These are phyloP conservation scores for Salvelinus alpinus DNA, from an alignment of 2,113 vertebrate species.

Conservation along the genomic window DNA sequence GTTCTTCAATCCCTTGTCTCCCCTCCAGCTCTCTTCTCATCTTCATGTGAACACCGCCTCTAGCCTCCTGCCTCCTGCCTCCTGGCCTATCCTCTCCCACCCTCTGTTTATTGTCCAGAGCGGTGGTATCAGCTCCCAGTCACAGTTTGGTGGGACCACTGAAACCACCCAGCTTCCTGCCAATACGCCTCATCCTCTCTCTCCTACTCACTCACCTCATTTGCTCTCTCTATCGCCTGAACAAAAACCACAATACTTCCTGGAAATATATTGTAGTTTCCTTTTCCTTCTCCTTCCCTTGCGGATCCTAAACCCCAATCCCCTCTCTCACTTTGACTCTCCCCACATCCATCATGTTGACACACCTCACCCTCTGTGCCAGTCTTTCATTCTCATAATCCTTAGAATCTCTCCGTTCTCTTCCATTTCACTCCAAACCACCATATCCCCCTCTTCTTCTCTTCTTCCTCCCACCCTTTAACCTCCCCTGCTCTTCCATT, in stretches of 20 bases:
- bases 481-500: no score
- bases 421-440: not conserved
- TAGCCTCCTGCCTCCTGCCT: no score
- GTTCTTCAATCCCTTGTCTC: not conserved
- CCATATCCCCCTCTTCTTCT: not conserved
- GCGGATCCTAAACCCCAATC: not conserved
- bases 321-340: constrained; percentile 15
- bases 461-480: not conserved
- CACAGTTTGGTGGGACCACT: constrained; percentile 20
- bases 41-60: not conserved
- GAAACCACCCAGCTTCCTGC: constrained; percentile 47
- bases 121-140: not conserved
- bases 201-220: constrained; percentile 14
- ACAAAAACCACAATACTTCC: constrained; percentile 27
- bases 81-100: not conserved
- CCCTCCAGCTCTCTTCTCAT: not conserved
- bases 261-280: not conserved
- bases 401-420: not conserved
- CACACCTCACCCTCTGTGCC: not conserved
- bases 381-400: not conserved
- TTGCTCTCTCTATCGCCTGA: constrained; percentile 16
- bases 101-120: not conserved
- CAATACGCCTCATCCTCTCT: constrained; percentile 12
- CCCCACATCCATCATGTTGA: not conserved
- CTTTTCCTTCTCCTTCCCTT: not conserved